Evolutionary conservation across 1,140 invertebrate species (phyloP).

Genomic region (Papilio helenus): DNA sequence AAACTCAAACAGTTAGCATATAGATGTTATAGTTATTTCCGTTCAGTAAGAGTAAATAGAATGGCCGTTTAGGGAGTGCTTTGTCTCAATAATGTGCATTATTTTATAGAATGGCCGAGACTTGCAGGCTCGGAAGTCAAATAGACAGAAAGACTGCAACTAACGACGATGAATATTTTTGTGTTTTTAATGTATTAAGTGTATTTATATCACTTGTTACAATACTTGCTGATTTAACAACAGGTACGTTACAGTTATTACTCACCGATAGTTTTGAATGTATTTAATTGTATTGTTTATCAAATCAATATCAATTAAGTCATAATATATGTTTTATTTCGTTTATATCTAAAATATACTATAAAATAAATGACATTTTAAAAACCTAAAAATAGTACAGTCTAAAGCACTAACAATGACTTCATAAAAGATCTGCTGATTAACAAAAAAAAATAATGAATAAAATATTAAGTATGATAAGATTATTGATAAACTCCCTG

Average conservation of each 20-base stretch:
- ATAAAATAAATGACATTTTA: too few relatives aligned
- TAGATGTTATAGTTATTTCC: not conserved
- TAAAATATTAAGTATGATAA: not conserved
- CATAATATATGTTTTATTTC: too few relatives aligned
- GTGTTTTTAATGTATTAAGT: slow-evolving; percentile 76
- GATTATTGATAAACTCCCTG: not conserved
- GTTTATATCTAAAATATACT: too few relatives aligned
- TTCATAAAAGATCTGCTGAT: too few relatives aligned
- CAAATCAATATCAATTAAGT: not conserved
- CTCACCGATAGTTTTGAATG: not conserved
- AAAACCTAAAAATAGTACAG: too few relatives aligned
- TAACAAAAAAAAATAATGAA: not conserved
- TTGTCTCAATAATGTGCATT: slow-evolving; percentile 43
- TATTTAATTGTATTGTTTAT: not conserved
- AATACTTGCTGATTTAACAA: slow-evolving; percentile 77
- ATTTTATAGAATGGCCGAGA: slow-evolving; percentile 72
- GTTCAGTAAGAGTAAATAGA: slow-evolving; percentile 15
- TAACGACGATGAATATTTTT: slow-evolving; percentile 74
- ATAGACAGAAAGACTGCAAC: slow-evolving; percentile 60
- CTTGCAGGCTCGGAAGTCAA: slow-evolving; percentile 67
- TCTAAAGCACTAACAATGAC: too few relatives aligned
- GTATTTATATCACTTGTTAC: slow-evolving; percentile 78
- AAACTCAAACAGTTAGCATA: slow-evolving; percentile 16
- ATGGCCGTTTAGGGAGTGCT: slow-evolving; percentile 43
- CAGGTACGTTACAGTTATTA: slow-evolving; percentile 56